A percentile compares a stretch with the other conserved stretches of the same genome.
Conservation (phyloP, 2,888 invertebrate species). For the Gymnoscelis rufifasciata region DNA sequence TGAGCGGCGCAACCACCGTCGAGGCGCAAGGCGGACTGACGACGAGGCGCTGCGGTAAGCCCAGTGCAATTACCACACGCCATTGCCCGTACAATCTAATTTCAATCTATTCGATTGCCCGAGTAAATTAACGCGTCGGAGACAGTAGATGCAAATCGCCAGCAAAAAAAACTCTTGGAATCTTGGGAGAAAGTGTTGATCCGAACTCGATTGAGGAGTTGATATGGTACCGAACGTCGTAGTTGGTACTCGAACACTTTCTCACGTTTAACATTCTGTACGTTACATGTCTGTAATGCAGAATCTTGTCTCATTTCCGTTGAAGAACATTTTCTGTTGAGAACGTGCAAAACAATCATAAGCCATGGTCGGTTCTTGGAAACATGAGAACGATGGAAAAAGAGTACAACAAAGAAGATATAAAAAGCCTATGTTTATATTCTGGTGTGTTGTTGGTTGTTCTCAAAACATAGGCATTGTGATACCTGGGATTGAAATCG, state of each 20-base stretch:
- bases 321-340: conserved; percentile 4
- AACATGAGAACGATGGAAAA: neutral
- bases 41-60: conserved; percentile 25
- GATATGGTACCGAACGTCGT: conserved; percentile 20
- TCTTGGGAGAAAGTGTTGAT: conserved; percentile 51
- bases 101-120: conserved; percentile 64
- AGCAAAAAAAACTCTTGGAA: conserved; percentile 46
- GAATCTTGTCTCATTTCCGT: conserved; percentile 18
- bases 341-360: neutral
- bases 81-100: conserved; percentile 61
- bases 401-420: neutral
- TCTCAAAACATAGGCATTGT: neutral
- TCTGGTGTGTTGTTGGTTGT: neutral
- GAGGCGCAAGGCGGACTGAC: conserved; percentile 52
- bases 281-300: conserved; percentile 29
- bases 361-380: neutral
- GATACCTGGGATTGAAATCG: neutral
- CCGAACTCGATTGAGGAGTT: conserved; percentile 43
- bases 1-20: conserved; percentile 47
- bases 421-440: too few relatives aligned
- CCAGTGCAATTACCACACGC: conserved; percentile 53
- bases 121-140: conserved; percentile 59
- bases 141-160: conserved; percentile 34
- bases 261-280: conserved; percentile 35
- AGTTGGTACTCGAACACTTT: conserved; percentile 26